A percentile compares a stretch with the other conserved stretches of the same genome.
phyloP scores from a whole-genome alignment of 2,113 vertebrate genomes.

The Pterocles gutturalis region DNA sequence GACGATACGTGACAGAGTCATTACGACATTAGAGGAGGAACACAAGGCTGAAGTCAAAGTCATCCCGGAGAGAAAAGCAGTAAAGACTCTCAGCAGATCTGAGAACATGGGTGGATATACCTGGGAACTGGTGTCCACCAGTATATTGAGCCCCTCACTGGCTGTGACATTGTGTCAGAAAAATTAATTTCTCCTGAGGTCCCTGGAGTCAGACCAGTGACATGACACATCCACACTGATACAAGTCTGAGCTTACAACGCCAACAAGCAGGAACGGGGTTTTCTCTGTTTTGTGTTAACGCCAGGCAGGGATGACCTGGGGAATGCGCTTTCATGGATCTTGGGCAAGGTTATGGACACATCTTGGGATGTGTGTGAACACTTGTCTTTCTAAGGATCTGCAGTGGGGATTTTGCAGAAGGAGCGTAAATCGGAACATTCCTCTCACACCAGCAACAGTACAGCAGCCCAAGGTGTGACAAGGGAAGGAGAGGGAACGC shows the following conservation, averaged over 20 bases:
- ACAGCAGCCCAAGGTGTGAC: too few species aligned
- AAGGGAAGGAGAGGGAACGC: too few species aligned
- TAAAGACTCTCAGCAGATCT: not conserved
- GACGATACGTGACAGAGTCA: constrained; percentile 16
- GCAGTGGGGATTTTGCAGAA: not conserved
- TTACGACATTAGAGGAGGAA: constrained; percentile 1
- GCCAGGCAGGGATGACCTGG: not conserved
- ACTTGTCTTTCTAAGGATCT: not conserved
- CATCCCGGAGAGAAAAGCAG: not conserved
- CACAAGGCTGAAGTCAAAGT: constrained; percentile 44
- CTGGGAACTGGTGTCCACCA: not conserved
- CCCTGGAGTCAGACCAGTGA: not conserved
- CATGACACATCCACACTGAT: not conserved
- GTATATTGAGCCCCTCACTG: not conserved
- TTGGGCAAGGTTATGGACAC: not conserved
- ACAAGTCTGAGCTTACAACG: not conserved
- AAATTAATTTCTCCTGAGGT: not conserved
- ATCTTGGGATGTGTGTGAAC: not conserved
- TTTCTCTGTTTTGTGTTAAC: not conserved
- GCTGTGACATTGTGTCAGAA: not conserved
- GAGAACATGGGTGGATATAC: not conserved
- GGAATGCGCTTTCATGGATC: not conserved
- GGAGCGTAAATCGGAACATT: not conserved
- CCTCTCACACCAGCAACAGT: not conserved
- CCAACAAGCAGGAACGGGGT: not conserved